Percentiles rank a stretch among this genome's conserved stretches.
phyloP scores from a whole-genome alignment of 1,140 invertebrate genomes.

The Prorops nasuta region DNA sequence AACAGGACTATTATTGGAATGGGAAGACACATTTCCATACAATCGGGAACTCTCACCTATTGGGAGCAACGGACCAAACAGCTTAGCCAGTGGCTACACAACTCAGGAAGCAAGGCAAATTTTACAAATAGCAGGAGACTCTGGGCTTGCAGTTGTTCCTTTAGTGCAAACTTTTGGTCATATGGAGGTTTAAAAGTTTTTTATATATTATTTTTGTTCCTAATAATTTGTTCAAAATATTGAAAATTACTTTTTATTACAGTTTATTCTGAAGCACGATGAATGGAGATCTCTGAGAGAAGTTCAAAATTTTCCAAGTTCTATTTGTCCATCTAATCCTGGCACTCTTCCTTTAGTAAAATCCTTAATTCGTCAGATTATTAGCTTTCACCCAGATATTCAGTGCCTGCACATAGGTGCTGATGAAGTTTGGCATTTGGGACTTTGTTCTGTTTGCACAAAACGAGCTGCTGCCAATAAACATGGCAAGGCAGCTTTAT shows the following conservation, averaged over 20 bases:
- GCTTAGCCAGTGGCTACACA: constrained; percentile 64
- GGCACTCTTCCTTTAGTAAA: constrained; percentile 62
- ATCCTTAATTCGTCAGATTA: constrained; percentile 61
- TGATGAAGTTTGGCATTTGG: constrained; percentile 82
- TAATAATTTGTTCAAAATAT: too few relatives aligned
- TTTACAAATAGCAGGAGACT: constrained; percentile 61
- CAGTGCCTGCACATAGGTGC: constrained; percentile 78
- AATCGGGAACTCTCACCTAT: constrained; percentile 63
- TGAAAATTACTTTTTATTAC: constrained; percentile 25
- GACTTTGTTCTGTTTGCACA: constrained; percentile 73
- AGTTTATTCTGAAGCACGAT: constrained; percentile 80
- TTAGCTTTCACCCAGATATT: constrained; percentile 62
- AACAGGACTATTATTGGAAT: constrained; percentile 84
- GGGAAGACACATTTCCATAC: constrained; percentile 94
- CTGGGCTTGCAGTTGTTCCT: constrained; percentile 79
- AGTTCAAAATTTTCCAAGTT: constrained; percentile 72
- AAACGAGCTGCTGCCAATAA: constrained; percentile 57
- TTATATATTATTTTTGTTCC: not conserved
- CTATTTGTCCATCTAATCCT: constrained; percentile 74
- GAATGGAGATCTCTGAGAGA: constrained; percentile 78
- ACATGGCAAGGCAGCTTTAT: constrained; percentile 60
- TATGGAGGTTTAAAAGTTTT: constrained; percentile 69
- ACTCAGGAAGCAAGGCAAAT: constrained; percentile 63
- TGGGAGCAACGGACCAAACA: constrained; percentile 60
- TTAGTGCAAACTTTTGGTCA: constrained; percentile 96